Conservation (phyloP, 2,888 invertebrate genomes). For the Ormyrus rosae region DNA sequence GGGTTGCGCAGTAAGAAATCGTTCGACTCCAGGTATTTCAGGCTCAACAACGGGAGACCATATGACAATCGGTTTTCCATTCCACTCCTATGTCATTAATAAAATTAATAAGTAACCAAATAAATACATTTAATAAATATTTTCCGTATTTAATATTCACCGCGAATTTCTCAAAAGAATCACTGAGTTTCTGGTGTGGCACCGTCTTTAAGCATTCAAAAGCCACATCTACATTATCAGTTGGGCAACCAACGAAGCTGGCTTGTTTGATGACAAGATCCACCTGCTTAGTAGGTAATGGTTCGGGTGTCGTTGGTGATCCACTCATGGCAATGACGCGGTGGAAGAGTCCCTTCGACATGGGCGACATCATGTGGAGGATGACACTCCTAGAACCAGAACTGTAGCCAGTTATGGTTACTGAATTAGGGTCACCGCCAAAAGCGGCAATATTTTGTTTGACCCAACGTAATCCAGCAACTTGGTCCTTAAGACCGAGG, state of each 20-base stretch:
- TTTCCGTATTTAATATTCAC: too few species aligned
- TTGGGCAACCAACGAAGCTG: slow-evolving; percentile 77
- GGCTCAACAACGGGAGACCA: slow-evolving; percentile 82
- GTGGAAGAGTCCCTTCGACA: slow-evolving; percentile 83
- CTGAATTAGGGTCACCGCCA: slow-evolving; percentile 79
- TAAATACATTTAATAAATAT: too few species aligned
- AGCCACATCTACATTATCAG: slow-evolving; percentile 77
- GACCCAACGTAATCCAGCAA: slow-evolving; percentile 81
- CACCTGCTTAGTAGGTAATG: slow-evolving; percentile 77
- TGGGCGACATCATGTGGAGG: slow-evolving; percentile 78
- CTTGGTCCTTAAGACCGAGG: slow-evolving; percentile 84
- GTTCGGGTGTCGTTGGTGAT: slow-evolving; percentile 78
- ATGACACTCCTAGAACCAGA: slow-evolving; percentile 74
- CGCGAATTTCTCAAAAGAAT: slow-evolving; percentile 12
- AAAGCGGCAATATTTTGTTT: slow-evolving; percentile 81
- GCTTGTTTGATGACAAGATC: slow-evolving; percentile 81
- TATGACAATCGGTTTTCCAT: too few species aligned
- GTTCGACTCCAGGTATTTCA: slow-evolving; percentile 80
- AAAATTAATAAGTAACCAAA: too few species aligned
- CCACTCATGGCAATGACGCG: slow-evolving; percentile 84
- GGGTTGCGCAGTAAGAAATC: slow-evolving; percentile 81
- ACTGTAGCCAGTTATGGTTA: slow-evolving; percentile 81
- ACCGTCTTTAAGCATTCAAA: too few species aligned
- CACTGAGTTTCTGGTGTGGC: slow-evolving; percentile 19
- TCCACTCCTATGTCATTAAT: too few species aligned